Evolutionary conservation across 2,113 vertebrate species (phyloP).

Genomic region (Caracal caracal): DNA sequence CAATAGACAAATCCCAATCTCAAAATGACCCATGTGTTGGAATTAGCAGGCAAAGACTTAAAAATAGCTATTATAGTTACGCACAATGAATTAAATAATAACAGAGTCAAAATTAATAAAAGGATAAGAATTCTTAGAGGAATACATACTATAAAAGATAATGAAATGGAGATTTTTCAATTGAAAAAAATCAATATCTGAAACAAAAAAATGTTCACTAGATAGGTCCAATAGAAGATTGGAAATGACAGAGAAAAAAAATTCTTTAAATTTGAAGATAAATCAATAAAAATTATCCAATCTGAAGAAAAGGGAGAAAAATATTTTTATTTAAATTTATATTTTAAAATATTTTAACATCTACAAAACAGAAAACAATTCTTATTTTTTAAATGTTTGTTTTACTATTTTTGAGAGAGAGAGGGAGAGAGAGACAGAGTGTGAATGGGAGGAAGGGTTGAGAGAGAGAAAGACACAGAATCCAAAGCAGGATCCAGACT

Average conservation of each 20-base stretch:
- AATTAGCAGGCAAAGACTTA: background rate
- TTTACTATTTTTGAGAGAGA: too few relatives aligned
- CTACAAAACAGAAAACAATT: background rate
- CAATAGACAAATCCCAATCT: background rate
- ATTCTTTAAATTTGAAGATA: background rate
- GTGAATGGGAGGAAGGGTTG: too few relatives aligned
- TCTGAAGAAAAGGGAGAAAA: background rate
- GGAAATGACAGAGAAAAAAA: background rate
- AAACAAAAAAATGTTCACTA: background rate
- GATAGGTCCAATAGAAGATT: background rate
- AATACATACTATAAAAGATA: background rate
- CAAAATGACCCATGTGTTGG: background rate
- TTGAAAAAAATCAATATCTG: background rate
- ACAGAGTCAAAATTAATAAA: background rate
- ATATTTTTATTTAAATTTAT: background rate
- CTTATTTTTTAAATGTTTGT: background rate
- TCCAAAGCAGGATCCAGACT: too few relatives aligned
- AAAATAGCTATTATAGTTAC: background rate
- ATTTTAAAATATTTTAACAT: background rate
- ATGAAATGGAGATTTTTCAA: background rate
- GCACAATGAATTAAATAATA: background rate
- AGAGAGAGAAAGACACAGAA: too few relatives aligned
- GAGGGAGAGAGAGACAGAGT: too few relatives aligned
- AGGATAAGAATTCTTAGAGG: background rate
- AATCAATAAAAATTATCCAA: background rate